Conservation (phyloP, 2,113 vertebrate species). For the Budorcas taxicolor region DNA sequence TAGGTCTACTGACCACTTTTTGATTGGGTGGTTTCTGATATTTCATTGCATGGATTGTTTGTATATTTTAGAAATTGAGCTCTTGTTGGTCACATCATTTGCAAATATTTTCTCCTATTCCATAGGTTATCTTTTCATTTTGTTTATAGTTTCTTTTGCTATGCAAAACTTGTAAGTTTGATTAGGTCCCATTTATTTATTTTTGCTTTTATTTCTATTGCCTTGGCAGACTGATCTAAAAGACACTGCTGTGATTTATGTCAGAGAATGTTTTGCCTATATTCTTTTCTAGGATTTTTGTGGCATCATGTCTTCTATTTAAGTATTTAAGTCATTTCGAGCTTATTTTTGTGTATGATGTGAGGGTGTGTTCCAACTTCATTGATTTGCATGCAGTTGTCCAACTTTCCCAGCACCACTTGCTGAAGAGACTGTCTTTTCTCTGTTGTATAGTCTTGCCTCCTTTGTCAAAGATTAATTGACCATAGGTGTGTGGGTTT, state of each 20-base stretch:
- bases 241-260: neutral
- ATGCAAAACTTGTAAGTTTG: neutral
- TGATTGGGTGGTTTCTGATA: neutral
- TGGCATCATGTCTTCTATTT: neutral
- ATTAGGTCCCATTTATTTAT: neutral
- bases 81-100: neutral
- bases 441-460: neutral
- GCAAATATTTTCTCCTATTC: neutral
- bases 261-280: neutral
- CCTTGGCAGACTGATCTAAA: neutral
- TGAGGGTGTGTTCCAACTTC: neutral
- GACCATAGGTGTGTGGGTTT: neutral
- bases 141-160: neutral
- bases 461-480: neutral
- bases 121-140: neutral
- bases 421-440: neutral
- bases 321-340: neutral
- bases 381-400: neutral
- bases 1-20: neutral
- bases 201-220: neutral
- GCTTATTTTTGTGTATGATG: neutral
- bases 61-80: neutral
- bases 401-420: neutral
- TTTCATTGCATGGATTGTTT: neutral
- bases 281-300: neutral